Evolutionary conservation across 2,888 invertebrate species (phyloP), one percentile per base, ranked within the genome.

Genomic region (Eupithecia subumbrata): DNA sequence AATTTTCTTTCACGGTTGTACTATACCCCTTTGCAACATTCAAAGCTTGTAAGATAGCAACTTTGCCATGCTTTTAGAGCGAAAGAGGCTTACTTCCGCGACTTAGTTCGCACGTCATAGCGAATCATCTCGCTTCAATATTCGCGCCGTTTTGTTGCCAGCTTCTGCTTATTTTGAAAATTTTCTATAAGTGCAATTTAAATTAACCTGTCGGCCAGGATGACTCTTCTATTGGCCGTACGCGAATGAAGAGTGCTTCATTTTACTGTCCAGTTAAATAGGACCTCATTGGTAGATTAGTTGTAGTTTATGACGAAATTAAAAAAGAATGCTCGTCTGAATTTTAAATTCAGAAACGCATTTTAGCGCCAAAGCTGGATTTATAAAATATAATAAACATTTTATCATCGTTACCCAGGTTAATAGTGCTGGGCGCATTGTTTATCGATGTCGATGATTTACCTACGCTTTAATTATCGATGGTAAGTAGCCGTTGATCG

Each of bases 41-140:
- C 67, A 73, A 25, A 75, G 75, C 73, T 77, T 68, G 71, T 75
- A 75, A 77, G 73, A 77, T 73, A 64, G 71, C 68, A 80, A 80
- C 80, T 81, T 81, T 18, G 77, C 72, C 66, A 74, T 74, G 82
- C 82, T 83, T 82, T 82, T 81, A 82, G 76, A 83, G 80, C 76
- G 75, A 78, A 81, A 82, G 83, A 80, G 78, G 83, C 83, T 83
- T 83, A 82, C 77, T 82, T 79, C 81, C 77, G 75, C 78, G 78
- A 74, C 79, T 81, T 78, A 80, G 71, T 73, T 77, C 70, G 48
- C 74, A 77, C 77, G 77, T 73, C 77, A 69, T 66, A 43, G 52
- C 64, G 64, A 69, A 77, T 77, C 71, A 68, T 77, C 71, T 71
- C 73, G 73, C 75, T 72, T 77, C 69, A 72, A 74, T 68, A 18